These are phyloP conservation scores for Puffinus mauretanicus DNA, from an alignment of 2,113 vertebrate genomes.

Conservation along the genomic window DNA sequence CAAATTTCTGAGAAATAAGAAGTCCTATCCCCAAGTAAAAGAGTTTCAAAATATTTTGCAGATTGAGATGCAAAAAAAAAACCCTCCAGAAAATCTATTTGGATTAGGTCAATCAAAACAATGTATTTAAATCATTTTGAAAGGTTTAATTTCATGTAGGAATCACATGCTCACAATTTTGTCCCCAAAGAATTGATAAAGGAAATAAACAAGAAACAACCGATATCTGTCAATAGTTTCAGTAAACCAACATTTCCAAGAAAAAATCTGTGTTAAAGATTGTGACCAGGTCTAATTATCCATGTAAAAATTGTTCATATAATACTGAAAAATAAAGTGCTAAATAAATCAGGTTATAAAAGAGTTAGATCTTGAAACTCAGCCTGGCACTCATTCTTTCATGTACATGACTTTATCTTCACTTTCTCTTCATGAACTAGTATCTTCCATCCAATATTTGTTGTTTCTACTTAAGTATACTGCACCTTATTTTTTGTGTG, in stretches of 20 bases:
- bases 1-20: neutral
- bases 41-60: neutral
- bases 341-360: neutral
- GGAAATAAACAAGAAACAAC: neutral
- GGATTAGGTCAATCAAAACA: neutral
- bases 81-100: neutral
- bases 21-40: neutral
- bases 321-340: neutral
- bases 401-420: neutral
- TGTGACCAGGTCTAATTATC: neutral
- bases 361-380: neutral
- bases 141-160: neutral
- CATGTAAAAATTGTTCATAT: neutral
- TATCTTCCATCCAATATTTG: neutral
- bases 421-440: neutral
- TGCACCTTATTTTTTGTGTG: neutral
- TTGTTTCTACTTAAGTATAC: neutral
- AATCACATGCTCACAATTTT: neutral
- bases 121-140: neutral
- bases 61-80: neutral
- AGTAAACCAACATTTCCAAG: neutral
- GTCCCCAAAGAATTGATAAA: neutral
- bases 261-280: neutral
- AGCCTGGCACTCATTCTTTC: neutral
- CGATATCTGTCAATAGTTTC: accelerated